These are phyloP conservation scores for Dromaius novaehollandiae DNA, from an alignment of 2,113 vertebrate genomes.

Conservation along the genomic window DNA sequence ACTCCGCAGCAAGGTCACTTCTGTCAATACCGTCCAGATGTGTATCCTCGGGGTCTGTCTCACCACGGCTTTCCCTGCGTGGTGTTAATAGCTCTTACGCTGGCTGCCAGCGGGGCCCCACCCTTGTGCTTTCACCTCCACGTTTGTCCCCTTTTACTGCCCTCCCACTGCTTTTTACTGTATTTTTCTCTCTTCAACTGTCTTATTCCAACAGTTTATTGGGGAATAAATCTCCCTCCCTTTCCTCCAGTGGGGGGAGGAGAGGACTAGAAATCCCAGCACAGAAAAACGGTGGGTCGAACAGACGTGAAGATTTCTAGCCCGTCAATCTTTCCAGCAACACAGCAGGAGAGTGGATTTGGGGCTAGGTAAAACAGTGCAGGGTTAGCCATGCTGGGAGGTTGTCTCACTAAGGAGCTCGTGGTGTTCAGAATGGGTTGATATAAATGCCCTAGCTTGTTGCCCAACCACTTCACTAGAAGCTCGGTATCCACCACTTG, in stretches of 20 bases:
- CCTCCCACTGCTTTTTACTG: background rate
- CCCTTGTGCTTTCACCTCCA: background rate
- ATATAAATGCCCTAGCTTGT: background rate
- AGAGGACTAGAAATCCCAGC: background rate
- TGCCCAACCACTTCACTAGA: background rate
- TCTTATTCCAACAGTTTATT: background rate
- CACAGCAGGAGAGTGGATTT: background rate
- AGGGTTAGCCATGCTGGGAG: background rate
- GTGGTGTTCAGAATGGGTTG: background rate
- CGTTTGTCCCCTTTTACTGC: background rate
- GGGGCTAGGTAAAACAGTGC: background rate
- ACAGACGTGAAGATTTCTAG: background rate
- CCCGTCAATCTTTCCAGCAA: background rate
- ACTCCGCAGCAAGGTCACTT: constrained; percentile 14
- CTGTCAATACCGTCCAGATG: constrained; percentile 56
- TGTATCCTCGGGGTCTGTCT: constrained; percentile 46
- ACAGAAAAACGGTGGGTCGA: background rate
- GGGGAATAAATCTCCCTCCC: background rate
- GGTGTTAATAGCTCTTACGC: constrained; percentile 21
- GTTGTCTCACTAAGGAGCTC: background rate
- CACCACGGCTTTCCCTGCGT: background rate
- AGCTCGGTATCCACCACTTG: fast-evolving
- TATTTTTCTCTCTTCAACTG: background rate
- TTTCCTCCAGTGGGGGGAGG: background rate
- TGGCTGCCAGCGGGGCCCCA: constrained; percentile 1